Conservation (phyloP, 2,888 invertebrate species). For the Eilema caniola region DNA sequence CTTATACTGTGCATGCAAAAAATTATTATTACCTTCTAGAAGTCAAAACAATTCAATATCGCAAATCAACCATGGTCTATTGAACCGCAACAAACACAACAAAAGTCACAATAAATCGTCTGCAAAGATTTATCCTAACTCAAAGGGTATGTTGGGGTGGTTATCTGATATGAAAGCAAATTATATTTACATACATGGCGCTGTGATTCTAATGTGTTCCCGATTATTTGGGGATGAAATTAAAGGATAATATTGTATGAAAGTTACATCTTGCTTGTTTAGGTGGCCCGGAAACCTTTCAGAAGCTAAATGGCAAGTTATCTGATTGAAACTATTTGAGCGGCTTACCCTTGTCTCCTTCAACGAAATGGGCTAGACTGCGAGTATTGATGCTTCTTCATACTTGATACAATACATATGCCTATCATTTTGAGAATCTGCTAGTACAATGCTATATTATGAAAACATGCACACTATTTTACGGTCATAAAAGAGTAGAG, state of each 20-base stretch:
- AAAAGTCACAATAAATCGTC: slow-evolving; percentile 24
- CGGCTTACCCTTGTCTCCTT: neutral
- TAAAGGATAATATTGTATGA: slow-evolving; percentile 8
- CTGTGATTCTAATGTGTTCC: slow-evolving; percentile 7
- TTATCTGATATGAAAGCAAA: slow-evolving; percentile 32
- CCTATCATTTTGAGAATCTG: neutral
- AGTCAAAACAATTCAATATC: too few species aligned
- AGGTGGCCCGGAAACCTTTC: neutral
- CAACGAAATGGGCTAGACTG: neutral
- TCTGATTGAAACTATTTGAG: slow-evolving; percentile 8
- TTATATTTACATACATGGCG: slow-evolving; percentile 29
- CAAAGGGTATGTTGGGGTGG: slow-evolving; percentile 16
- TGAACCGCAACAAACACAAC: neutral
- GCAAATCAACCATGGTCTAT: neutral
- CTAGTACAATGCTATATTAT: too few species aligned
- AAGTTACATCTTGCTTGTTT: slow-evolving; percentile 9
- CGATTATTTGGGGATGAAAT: slow-evolving; percentile 8
- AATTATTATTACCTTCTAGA: too few species aligned
- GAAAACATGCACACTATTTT: neutral
- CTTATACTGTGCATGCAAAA: too few species aligned
- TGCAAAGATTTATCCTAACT: slow-evolving; percentile 23
- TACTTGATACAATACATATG: too few species aligned
- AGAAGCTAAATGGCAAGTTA: neutral
- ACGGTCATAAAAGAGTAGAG: neutral
- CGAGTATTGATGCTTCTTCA: neutral